phyloP scores from a whole-genome alignment of 2,888 invertebrate species.

The Mythimna loreyi region DNA sequence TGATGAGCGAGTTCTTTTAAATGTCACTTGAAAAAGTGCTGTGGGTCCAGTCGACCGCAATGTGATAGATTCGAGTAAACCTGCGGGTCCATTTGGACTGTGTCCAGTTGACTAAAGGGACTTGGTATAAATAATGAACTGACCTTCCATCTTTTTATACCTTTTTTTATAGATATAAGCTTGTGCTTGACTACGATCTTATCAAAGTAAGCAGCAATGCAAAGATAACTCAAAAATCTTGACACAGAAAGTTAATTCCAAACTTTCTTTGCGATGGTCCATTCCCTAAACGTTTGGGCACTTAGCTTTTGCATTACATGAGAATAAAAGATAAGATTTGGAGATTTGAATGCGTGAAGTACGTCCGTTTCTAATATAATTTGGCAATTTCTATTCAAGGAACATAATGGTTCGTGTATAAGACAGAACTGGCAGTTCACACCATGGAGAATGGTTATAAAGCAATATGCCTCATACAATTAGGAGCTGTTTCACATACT shows the following conservation, averaged over 20 bases:
- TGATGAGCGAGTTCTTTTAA: slow-evolving; percentile 36
- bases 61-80: too few species aligned
- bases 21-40: slow-evolving; percentile 36
- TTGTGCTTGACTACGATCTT: too few species aligned
- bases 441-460: background rate
- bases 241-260: background rate
- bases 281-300: slow-evolving; percentile 1
- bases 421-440: background rate
- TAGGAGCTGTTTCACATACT: background rate
- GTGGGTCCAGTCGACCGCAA: too few species aligned
- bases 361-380: slow-evolving; percentile 46
- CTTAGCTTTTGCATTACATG: slow-evolving; percentile 2
- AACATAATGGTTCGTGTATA: slow-evolving; percentile 14
- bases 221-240: too few species aligned
- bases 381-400: slow-evolving; percentile 48
- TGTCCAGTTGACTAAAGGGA: background rate
- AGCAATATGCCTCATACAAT: background rate
- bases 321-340: slow-evolving; percentile 8
- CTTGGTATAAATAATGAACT: background rate
- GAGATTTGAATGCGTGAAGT: slow-evolving; percentile 45
- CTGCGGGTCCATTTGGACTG: too few species aligned
- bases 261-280: slow-evolving; percentile 13
- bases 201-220: too few species aligned
- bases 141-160: background rate
- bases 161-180: too few species aligned